Evolutionary conservation across 2,888 invertebrate genomes (phyloP).

Genomic region (Emmelina monodactyla): DNA sequence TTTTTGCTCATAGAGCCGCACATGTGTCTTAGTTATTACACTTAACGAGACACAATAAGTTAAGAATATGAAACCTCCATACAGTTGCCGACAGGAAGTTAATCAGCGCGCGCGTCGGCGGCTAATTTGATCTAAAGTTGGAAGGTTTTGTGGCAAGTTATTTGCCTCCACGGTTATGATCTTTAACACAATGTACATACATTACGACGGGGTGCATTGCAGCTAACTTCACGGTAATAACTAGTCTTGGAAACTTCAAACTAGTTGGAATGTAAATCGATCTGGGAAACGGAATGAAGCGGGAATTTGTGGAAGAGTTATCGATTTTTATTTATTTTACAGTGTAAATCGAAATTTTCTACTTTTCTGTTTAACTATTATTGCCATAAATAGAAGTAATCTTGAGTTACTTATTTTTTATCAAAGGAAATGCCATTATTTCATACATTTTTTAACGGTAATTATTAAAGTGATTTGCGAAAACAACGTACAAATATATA

Average conservation of each 20-base stretch:
- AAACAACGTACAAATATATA: no score
- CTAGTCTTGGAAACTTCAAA: not conserved
- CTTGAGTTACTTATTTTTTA: no score
- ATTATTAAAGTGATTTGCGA: no score
- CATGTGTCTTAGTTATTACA: not conserved
- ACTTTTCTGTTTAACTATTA: no score
- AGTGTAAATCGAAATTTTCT: not conserved
- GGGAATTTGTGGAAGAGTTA: no score
- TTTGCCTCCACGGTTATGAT: slow-evolving; percentile 45
- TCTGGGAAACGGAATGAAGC: not conserved
- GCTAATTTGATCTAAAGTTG: slow-evolving; percentile 54
- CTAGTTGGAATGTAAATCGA: not conserved
- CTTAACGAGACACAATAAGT: no score
- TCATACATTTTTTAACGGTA: no score
- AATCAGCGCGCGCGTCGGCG: slow-evolving; percentile 47
- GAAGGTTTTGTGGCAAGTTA: slow-evolving; percentile 40
- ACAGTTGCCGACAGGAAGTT: no score
- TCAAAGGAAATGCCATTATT: no score
- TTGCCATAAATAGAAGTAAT: no score
- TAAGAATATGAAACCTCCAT: no score
- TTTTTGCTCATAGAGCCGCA: no score
- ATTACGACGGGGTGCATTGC: not conserved
- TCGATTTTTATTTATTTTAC: not conserved
- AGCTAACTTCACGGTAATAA: slow-evolving; percentile 1
- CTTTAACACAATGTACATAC: slow-evolving; percentile 42